Base-by-base conservation (phyloP, 2,113 vertebrate genomes). In the Xiphorhynchus elegans region DNA sequence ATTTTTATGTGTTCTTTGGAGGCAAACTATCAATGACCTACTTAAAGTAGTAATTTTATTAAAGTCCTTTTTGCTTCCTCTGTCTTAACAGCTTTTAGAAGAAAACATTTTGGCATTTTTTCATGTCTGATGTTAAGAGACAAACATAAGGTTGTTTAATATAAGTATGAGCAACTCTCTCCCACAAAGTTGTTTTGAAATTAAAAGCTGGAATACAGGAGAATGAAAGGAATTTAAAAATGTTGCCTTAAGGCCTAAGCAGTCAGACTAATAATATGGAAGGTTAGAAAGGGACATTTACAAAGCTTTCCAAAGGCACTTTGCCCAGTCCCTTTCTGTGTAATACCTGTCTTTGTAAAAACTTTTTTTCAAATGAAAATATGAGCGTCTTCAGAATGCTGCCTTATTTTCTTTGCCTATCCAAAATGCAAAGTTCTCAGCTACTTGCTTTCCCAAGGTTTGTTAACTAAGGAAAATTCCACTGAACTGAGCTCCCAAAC, bases 171-270 rank as follows among this genome's bases (percentile, higher is more conserved):
- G 50, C 64, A 89, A 83, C 64, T 64, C 11, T 72, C 63, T 82
- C 58, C 53, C 76, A 84, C 63, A 52, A 66, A 87, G 49, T 19
- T 77, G 63, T 96, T 95, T 87, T 87, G 81, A 91, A 95, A 95
- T 93, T 66, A 95, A 83, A 91, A 93, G 53, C 33, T 90, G 35
- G 58, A 58, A 79, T 82, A 91, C 26, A 58, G 20, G 14, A 84
- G 78, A 91, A 96, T 69, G 89, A 95, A 93, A 96, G 67, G 94
- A 96, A 95, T 95, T 96, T 89, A 1, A 79, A 94, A 87, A 91
- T 21, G 42, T 39, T 93, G 89, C 93, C 89, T 90, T 46, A 55
- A 91, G 94, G 93, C n/a, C 33, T 66, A 89, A 85, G 59, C 70
- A 87, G 91, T 64, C 69, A 87, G 73, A 50, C n/a, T 60, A 81